Conservation (phyloP, 2,888 invertebrate species). For the Mythimna ferrago region DNA sequence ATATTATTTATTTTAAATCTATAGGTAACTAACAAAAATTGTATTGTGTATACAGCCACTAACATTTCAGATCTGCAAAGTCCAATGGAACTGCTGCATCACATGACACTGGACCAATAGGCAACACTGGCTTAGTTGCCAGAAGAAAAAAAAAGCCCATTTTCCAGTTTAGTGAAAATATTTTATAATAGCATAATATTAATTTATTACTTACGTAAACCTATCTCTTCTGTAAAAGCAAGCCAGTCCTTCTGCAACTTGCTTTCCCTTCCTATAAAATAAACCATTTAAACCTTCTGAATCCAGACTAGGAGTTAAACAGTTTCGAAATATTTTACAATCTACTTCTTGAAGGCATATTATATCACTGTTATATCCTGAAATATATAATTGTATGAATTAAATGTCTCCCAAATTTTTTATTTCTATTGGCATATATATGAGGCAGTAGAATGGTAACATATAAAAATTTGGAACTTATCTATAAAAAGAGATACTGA, state of each 20-base stretch:
- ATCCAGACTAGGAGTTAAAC: slow-evolving; percentile 91
- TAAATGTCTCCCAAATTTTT: not conserved
- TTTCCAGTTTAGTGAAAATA: not conserved
- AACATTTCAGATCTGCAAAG: no score
- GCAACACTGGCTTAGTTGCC: no score
- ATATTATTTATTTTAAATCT: no score
- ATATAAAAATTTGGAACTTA: no score
- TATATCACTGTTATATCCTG: slow-evolving; percentile 97
- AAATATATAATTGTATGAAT: slow-evolving; percentile 33
- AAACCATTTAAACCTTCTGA: slow-evolving; percentile 90
- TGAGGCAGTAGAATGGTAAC: not conserved
- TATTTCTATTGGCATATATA: not conserved
- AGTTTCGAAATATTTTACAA: slow-evolving; percentile 93
- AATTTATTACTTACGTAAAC: slow-evolving; percentile 87
- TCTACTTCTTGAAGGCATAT: slow-evolving; percentile 99
- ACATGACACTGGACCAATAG: no score
- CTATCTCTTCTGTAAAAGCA: slow-evolving; percentile 93
- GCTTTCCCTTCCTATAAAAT: slow-evolving; percentile 93
- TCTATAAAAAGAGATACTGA: not conserved
- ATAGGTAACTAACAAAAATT: no score
- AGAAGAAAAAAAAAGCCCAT: not conserved
- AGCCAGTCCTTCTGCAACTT: slow-evolving; percentile 95
- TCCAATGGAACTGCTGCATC: no score
- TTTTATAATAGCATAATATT: slow-evolving; percentile 69
- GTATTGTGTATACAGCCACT: no score